phyloP scores from a whole-genome alignment of 2,888 invertebrate genomes.

The Oscheius myriophilus region DNA sequence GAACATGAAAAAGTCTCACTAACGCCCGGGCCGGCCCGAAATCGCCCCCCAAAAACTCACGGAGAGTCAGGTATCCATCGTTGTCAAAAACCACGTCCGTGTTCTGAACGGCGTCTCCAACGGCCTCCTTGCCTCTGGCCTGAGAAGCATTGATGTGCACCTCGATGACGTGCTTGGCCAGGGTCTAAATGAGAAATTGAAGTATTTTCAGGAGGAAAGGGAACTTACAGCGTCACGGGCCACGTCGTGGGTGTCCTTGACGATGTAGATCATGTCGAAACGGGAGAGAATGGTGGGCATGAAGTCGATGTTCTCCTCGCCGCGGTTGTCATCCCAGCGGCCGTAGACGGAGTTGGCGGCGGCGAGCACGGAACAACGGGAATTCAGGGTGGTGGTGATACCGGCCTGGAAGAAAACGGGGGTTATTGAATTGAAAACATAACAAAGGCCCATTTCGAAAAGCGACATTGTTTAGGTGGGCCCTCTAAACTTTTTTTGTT shows the following conservation, averaged over 20 bases:
- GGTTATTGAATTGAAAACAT: too few species aligned
- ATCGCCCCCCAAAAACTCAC: conserved; percentile 25
- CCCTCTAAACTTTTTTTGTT: too few species aligned
- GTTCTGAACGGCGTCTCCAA: conserved; percentile 13
- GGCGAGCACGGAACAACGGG: conserved; percentile 96
- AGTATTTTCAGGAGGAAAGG: neutral
- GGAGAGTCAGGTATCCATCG: conserved; percentile 53
- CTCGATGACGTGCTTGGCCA: conserved; percentile 95
- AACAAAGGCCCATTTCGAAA: too few species aligned
- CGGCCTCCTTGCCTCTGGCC: conserved; percentile 27
- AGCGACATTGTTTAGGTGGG: too few species aligned
- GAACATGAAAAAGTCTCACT: neutral
- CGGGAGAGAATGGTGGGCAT: conserved; percentile 99
- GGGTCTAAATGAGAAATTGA: conserved; percentile 65
- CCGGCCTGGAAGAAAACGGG: conserved; percentile 79
- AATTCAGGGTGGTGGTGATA: conserved; percentile 97
- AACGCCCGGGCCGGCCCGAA: too few species aligned
- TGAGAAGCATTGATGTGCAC: conserved; percentile 84
- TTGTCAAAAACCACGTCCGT: conserved; percentile 36
- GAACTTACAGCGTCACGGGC: conserved; percentile 81
- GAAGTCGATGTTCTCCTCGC: conserved; percentile 79
- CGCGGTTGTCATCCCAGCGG: conserved; percentile 95
- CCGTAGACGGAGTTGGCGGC: conserved; percentile 98
- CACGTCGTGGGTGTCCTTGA: conserved; percentile 94
- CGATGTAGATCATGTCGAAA: conserved; percentile 99